phyloP scores from a whole-genome alignment of 2,797 vertebrate species.

The Neopelma chrysocephalum region DNA sequence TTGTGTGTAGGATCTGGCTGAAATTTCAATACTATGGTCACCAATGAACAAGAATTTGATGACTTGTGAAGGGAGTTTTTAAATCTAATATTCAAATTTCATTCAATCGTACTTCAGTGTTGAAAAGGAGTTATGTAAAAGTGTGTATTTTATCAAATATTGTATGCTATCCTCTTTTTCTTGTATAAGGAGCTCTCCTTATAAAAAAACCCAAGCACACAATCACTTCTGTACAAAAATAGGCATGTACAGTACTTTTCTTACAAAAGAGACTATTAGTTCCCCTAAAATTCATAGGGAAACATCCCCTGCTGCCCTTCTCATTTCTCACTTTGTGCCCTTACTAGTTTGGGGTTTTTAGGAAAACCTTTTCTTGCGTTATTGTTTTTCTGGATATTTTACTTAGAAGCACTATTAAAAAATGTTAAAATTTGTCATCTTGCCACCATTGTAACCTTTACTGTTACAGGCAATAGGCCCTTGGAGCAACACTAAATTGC shows the following conservation, averaged over 20 bases:
- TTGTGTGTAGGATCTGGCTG: neutral
- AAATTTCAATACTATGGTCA: rapidly evolving
- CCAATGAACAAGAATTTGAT: neutral
- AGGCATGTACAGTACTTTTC: neutral
- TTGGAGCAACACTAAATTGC: neutral
- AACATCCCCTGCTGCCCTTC: neutral
- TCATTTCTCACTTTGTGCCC: neutral
- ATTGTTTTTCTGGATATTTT: neutral
- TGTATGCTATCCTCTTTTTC: neutral
- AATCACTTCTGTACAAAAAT: neutral
- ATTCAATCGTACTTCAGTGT: neutral
- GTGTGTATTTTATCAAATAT: neutral
- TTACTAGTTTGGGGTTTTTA: neutral
- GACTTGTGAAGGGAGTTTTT: neutral
- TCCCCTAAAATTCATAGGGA: neutral
- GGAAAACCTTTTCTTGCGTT: neutral
- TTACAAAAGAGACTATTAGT: neutral
- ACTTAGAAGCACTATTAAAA: neutral
- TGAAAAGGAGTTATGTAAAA: neutral
- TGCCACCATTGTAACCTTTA: neutral
- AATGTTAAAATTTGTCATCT: neutral
- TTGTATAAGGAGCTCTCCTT: neutral
- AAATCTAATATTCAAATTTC: neutral
- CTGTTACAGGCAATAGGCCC: neutral
- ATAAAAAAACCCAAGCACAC: neutral